phyloP scores from a whole-genome alignment of 2,797 vertebrate species.

The Clarias pachynema region DNA sequence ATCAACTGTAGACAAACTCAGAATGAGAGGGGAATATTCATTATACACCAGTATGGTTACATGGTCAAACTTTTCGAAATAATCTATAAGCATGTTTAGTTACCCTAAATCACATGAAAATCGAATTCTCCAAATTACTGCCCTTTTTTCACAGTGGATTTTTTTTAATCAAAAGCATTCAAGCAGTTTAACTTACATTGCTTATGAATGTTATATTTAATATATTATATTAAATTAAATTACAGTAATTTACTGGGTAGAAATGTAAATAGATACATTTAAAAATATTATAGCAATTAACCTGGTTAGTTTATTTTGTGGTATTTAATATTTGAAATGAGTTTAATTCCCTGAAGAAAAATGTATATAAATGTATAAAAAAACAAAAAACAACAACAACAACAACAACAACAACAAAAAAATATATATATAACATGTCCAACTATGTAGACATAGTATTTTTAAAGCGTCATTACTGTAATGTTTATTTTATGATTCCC shows the following conservation, averaged over 20 bases:
- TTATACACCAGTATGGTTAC: conserved; percentile 4
- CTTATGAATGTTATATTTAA: not conserved
- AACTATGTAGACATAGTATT: too few relatives aligned
- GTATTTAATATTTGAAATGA: not conserved
- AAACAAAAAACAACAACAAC: too few relatives aligned
- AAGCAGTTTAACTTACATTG: not conserved
- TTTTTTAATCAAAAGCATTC: not conserved
- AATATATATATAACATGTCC: too few relatives aligned
- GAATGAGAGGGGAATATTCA: not conserved
- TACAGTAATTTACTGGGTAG: not conserved
- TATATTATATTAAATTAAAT: not conserved
- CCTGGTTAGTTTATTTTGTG: not conserved
- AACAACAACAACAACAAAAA: too few relatives aligned
- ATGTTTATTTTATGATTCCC: not conserved
- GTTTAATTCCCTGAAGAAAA: not conserved
- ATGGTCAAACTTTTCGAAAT: not conserved
- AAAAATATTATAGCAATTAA: not conserved
- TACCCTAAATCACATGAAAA: not conserved
- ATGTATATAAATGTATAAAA: too few relatives aligned
- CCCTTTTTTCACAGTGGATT: not conserved
- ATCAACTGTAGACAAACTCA: conserved; percentile 28
- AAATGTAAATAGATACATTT: not conserved
- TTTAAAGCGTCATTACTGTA: not conserved
- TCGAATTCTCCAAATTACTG: not conserved
- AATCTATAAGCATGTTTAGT: not conserved